phyloP scores from a whole-genome alignment of 1,140 invertebrate genomes.

The Kradibia gibbosae region DNA sequence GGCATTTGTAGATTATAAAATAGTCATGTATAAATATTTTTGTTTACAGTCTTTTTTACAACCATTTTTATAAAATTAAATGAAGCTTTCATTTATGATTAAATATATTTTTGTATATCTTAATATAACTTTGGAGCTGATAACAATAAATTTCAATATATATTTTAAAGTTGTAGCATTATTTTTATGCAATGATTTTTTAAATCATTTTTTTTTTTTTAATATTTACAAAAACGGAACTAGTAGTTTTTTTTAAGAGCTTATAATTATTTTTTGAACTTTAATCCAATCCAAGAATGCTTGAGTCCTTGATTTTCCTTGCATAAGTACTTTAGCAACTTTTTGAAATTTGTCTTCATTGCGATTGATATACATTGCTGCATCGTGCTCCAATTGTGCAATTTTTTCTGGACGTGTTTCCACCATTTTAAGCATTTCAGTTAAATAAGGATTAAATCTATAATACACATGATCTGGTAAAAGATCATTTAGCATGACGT shows the following conservation, averaged over 20 bases:
- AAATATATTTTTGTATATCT: no score
- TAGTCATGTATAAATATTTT: no score
- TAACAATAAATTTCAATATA: no score
- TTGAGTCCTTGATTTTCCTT: slow-evolving; percentile 67
- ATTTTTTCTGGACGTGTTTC: slow-evolving; percentile 84
- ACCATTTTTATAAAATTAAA: no score
- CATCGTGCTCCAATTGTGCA: slow-evolving; percentile 77
- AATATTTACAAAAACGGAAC: slow-evolving; percentile 19
- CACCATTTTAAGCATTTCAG: slow-evolving; percentile 86
- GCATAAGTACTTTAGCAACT: slow-evolving; percentile 72
- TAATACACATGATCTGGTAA: slow-evolving; percentile 86
- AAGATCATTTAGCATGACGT: slow-evolving; percentile 86
- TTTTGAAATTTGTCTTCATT: slow-evolving; percentile 84
- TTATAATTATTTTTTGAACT: slow-evolving; percentile 61
- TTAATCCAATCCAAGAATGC: slow-evolving; percentile 72
- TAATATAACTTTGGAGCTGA: no score
- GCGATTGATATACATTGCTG: slow-evolving; percentile 82
- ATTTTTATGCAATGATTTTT: no score
- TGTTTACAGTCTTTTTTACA: no score
- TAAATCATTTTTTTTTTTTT: no score
- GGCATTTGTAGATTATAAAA: no score
- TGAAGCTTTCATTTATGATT: no score
- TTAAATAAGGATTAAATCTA: slow-evolving; percentile 92
- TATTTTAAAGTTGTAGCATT: no score
- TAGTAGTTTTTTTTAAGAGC: slow-evolving; percentile 52